A percentile compares a stretch with the other conserved stretches of the same genome.
These are phyloP conservation scores for Minunthozetes semirufus DNA, from an alignment of 2,888 invertebrate genomes.

Conservation along the genomic window DNA sequence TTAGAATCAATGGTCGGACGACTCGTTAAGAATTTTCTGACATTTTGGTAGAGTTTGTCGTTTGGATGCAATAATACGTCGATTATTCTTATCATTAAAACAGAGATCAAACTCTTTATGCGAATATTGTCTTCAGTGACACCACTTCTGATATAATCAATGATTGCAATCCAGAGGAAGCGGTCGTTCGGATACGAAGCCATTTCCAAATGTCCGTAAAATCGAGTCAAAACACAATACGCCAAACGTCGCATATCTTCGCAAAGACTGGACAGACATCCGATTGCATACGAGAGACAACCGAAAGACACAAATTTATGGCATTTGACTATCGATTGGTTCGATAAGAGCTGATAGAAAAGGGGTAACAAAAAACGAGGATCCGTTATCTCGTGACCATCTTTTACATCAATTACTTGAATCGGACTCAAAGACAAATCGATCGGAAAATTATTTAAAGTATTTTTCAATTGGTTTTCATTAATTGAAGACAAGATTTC, in stretches of 20 bases:
- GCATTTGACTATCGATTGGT: constrained; percentile 27
- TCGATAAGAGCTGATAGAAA: constrained; percentile 30
- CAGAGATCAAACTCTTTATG: constrained; percentile 14
- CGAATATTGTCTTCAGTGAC: constrained; percentile 23
- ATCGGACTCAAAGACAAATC: neutral
- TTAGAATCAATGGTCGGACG: constrained; percentile 12
- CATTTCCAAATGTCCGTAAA: constrained; percentile 21
- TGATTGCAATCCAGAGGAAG: constrained; percentile 31
- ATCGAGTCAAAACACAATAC: constrained; percentile 11
- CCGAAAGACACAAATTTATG: constrained; percentile 34
- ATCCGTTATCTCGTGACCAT: neutral
- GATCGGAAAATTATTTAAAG: constrained; percentile 32
- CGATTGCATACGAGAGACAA: constrained; percentile 21
- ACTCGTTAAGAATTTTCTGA: constrained; percentile 14
- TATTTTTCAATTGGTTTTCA: neutral
- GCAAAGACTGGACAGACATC: constrained; percentile 21
- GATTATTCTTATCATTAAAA: constrained; percentile 24
- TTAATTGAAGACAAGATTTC: constrained; percentile 26
- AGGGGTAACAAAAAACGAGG: constrained; percentile 34
- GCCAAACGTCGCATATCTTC: constrained; percentile 29
- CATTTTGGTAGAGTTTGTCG: constrained; percentile 8
- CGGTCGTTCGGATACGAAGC: constrained; percentile 30
- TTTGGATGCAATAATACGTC: constrained; percentile 30
- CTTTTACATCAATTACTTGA: neutral
- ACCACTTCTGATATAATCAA: constrained; percentile 34